Conservation (phyloP, 2,113 vertebrate genomes). For the Odocoileus hemionus region DNA sequence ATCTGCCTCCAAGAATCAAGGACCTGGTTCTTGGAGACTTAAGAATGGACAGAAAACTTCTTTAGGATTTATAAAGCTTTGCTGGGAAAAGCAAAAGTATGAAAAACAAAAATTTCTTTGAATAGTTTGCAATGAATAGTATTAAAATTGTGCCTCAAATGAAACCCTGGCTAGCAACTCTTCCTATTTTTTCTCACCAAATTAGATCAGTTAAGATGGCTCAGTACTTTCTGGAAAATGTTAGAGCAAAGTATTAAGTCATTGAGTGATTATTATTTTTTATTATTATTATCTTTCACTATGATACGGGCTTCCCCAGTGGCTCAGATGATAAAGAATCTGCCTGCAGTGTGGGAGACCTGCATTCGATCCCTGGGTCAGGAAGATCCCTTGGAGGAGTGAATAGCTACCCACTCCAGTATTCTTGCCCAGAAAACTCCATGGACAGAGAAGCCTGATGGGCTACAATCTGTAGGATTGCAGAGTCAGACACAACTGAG, state of each 20-base stretch:
- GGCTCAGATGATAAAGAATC: background rate
- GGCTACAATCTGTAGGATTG: background rate
- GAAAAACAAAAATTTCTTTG: background rate
- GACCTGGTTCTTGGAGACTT: background rate
- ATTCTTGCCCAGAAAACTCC: background rate
- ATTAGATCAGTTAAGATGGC: background rate
- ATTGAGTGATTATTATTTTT: background rate
- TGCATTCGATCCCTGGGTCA: background rate
- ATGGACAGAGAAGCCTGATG: background rate
- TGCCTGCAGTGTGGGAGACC: background rate
- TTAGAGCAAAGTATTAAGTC: background rate
- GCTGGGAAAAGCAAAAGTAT: background rate
- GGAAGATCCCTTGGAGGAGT: background rate
- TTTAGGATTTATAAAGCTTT: background rate
- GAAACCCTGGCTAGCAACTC: background rate
- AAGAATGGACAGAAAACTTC: background rate
- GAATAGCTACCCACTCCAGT: background rate
- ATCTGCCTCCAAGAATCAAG: background rate
- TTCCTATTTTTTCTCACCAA: background rate
- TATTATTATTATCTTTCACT: background rate
- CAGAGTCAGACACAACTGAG: background rate
- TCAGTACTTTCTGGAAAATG: background rate
- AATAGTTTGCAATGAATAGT: background rate
- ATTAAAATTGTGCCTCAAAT: background rate
- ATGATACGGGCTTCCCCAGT: background rate